Conservation (phyloP, 2,797 vertebrate genomes). For the Pipistrellus kuhlii region DNA sequence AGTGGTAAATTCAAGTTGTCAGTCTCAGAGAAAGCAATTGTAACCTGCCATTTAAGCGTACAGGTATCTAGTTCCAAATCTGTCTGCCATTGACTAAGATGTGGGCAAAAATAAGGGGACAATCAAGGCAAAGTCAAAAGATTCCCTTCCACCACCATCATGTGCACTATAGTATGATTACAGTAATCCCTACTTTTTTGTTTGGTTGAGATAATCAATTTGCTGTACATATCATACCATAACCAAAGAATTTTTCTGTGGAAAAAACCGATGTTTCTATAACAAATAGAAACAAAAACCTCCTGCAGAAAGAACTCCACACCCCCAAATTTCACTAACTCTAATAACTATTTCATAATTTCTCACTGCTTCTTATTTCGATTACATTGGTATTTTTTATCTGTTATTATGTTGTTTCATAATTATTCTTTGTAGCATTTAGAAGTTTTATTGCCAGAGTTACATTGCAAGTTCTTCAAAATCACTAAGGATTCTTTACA, state of each 20-base stretch:
- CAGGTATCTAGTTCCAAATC: background rate
- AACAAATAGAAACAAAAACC: background rate
- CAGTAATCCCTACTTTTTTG: background rate
- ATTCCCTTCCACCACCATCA: background rate
- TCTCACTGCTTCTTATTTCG: background rate
- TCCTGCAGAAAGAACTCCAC: background rate
- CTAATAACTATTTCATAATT: background rate
- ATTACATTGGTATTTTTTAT: background rate
- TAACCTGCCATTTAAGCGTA: background rate
- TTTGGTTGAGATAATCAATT: background rate
- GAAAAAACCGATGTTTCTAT: background rate
- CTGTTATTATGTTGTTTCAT: background rate
- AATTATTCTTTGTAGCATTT: slow-evolving; percentile 1
- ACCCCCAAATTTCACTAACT: background rate
- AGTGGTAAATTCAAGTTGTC: background rate
- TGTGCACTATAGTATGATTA: background rate
- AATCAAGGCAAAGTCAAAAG: slow-evolving; percentile 17
- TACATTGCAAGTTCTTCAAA: background rate
- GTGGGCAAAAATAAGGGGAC: background rate
- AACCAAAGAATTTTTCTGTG: background rate
- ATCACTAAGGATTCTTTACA: background rate
- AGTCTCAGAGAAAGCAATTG: background rate
- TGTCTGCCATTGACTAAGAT: background rate
- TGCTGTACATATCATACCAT: background rate
- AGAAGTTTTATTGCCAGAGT: background rate